Evolutionary conservation across 2,888 invertebrate genomes (phyloP).

Genomic region (Macropis europaea): DNA sequence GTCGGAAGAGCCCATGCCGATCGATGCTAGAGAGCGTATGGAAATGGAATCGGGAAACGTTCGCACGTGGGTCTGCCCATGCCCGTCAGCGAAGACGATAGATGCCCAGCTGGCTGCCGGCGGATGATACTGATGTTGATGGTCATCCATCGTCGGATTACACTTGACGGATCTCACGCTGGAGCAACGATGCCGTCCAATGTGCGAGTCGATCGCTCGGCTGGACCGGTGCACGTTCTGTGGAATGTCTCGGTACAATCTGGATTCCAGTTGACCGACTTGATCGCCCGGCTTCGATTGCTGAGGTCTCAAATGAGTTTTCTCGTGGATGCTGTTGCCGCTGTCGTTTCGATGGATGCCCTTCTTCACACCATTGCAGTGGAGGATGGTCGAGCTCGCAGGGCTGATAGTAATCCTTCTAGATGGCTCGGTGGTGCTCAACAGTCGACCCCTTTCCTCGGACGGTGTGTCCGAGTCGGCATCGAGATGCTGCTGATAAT

Average conservation of each 20-base stretch:
- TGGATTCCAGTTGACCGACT: slow-evolving; percentile 38
- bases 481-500: slow-evolving; percentile 43
- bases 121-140: slow-evolving; percentile 63
- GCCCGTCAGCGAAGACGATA: slow-evolving; percentile 84
- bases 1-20: slow-evolving; percentile 94
- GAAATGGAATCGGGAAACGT: slow-evolving; percentile 84
- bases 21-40: slow-evolving; percentile 89
- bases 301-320: slow-evolving; percentile 13
- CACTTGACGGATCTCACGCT: slow-evolving; percentile 73
- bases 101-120: slow-evolving; percentile 76
- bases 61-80: slow-evolving; percentile 81
- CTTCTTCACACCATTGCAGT: slow-evolving; percentile 55
- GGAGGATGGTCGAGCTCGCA: slow-evolving; percentile 6
- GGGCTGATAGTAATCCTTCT: slow-evolving; percentile 53
- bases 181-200: slow-evolving; percentile 65
- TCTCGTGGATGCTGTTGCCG: slow-evolving; percentile 69
- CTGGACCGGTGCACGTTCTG: slow-evolving; percentile 28
- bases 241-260: slow-evolving; percentile 13
- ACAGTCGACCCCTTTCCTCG: slow-evolving; percentile 67
- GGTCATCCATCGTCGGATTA: slow-evolving; percentile 69
- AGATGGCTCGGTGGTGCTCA: slow-evolving; percentile 36
- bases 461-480: slow-evolving; percentile 70
- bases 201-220: slow-evolving; percentile 46
- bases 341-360: slow-evolving; percentile 61
- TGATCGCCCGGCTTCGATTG: slow-evolving; percentile 36